These are phyloP conservation scores for Pseudorasbora parva DNA, from an alignment of 2,113 vertebrate species.

Conservation along the genomic window DNA sequence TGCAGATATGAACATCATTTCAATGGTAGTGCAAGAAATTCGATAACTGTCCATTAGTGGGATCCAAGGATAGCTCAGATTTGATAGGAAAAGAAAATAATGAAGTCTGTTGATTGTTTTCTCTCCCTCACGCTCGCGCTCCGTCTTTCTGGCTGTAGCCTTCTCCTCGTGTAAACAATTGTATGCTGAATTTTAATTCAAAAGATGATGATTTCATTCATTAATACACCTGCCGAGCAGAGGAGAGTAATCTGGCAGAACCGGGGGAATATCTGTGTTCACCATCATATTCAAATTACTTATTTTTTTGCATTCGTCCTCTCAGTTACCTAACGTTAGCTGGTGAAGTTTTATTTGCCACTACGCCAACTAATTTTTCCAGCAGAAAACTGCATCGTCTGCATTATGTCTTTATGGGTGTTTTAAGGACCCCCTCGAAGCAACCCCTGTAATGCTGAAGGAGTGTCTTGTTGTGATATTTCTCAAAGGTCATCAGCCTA, in stretches of 20 bases:
- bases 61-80: constrained; percentile 55
- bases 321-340: constrained; percentile 32
- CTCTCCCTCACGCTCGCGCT: constrained; percentile 54
- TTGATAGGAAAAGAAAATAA: constrained; percentile 61
- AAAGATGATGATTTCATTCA: constrained; percentile 24
- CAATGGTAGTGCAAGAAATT: constrained; percentile 57
- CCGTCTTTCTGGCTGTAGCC: constrained; percentile 26
- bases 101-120: constrained; percentile 56
- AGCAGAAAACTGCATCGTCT: constrained; percentile 10
- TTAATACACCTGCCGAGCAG: not conserved
- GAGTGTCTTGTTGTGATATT: constrained; percentile 46
- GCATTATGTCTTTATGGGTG: constrained; percentile 37
- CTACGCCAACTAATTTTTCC: constrained; percentile 33
- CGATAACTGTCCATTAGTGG: constrained; percentile 64
- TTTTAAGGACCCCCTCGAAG: constrained; percentile 38
- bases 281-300: constrained; percentile 36
- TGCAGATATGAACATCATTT: constrained; percentile 59
- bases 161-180: constrained; percentile 52
- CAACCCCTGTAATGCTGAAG: not conserved
- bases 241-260: not conserved
- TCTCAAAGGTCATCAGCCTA: constrained; percentile 51
- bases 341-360: constrained; percentile 23
- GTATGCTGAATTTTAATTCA: constrained; percentile 39
- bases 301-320: constrained; percentile 10
- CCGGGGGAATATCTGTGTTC: not conserved